Evolutionary conservation across 2,888 invertebrate species (phyloP).

Genomic region (Augochlorella aurata): DNA sequence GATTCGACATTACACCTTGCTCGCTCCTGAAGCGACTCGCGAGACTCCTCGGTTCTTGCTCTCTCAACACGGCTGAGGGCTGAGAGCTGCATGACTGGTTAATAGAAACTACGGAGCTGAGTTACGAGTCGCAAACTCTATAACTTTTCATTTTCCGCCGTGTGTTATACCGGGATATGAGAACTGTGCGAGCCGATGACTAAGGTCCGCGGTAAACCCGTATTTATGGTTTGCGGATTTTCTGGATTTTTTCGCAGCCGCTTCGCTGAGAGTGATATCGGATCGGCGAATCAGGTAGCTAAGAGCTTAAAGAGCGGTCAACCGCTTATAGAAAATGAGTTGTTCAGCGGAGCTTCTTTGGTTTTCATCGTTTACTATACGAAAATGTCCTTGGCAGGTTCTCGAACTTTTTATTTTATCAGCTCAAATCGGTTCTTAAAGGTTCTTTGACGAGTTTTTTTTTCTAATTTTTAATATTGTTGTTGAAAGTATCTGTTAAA

Average conservation of each 20-base stretch:
- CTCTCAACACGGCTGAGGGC: not conserved
- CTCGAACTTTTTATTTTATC: not conserved
- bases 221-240: slow-evolving; percentile 11
- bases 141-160: slow-evolving; percentile 57
- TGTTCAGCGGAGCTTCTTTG: not conserved
- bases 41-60: slow-evolving; percentile 32
- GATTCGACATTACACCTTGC: slow-evolving; percentile 68
- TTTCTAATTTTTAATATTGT: no score
- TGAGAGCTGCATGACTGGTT: slow-evolving; percentile 42
- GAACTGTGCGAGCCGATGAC: slow-evolving; percentile 29
- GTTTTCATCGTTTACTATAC: not conserved
- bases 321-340: not conserved
- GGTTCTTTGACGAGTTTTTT: no score
- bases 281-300: slow-evolving; percentile 2
- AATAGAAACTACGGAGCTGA: slow-evolving; percentile 51
- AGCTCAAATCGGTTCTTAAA: no score
- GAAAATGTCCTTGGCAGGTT: not conserved
- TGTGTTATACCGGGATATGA: slow-evolving; percentile 28
- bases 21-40: slow-evolving; percentile 51
- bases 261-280: not conserved
- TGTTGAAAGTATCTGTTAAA: no score
- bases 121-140: slow-evolving; percentile 54
- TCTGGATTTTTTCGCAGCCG: not conserved
- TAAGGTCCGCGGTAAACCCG: slow-evolving; percentile 1
- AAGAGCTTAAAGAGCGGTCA: not conserved